Percentiles rank a stretch among this genome's conserved stretches.
Evolutionary conservation across 2,113 vertebrate species (phyloP).

Genomic region (Macquaria australasica): DNA sequence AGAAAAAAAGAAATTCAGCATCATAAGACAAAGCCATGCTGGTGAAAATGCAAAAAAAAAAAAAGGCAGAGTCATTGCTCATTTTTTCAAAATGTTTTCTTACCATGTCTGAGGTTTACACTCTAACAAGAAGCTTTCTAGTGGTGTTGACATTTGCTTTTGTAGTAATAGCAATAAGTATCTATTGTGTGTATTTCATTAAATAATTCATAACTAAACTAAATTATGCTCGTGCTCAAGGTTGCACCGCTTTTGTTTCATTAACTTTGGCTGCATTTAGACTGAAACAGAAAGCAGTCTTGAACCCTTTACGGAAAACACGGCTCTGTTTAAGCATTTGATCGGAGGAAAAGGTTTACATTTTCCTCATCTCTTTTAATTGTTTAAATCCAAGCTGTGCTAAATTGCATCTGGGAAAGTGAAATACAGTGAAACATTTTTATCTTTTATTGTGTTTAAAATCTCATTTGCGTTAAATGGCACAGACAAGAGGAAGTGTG

Average conservation of each 20-base stretch:
- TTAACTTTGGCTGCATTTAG: conserved; percentile 13
- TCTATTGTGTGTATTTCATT: conserved; percentile 15
- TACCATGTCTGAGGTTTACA: background rate
- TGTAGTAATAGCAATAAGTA: background rate
- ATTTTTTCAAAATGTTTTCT: background rate
- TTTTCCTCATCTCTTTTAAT: too few species aligned
- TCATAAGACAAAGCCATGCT: background rate
- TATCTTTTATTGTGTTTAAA: background rate
- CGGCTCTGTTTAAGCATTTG: background rate
- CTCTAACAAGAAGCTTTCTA: background rate
- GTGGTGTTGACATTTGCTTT: background rate
- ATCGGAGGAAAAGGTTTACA: background rate
- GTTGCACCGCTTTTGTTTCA: background rate
- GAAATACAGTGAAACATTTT: background rate
- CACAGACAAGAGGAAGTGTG: conserved; percentile 5
- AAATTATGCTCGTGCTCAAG: background rate
- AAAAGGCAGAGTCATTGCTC: conserved; percentile 35
- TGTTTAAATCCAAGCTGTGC: background rate
- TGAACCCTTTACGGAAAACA: background rate
- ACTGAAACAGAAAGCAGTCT: conserved; percentile 10
- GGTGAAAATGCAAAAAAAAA: background rate
- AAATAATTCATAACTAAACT: conserved; percentile 18
- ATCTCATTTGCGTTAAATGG: conserved; percentile 1
- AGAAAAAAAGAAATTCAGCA: too few species aligned
- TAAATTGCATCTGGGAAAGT: background rate